phyloP scores from a whole-genome alignment of 1,140 invertebrate genomes.

The Scaptomyza hsui region DNA sequence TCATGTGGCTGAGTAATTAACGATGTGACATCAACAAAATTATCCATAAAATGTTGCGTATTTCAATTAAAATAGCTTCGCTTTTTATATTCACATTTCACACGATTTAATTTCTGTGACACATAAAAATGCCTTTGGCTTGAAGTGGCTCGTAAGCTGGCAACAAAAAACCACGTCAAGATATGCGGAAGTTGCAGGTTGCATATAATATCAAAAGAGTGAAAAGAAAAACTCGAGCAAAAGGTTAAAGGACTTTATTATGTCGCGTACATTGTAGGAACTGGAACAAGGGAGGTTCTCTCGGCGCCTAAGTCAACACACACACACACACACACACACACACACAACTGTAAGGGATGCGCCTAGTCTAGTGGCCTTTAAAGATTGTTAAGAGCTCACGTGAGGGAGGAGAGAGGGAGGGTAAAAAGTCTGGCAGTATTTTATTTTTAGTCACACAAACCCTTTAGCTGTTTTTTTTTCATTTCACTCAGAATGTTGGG shows the following conservation, averaged over 20 bases:
- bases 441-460: not conserved
- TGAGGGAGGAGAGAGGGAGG: not conserved
- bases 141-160: conserved; percentile 34
- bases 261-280: conserved; percentile 25
- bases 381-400: conserved; percentile 5
- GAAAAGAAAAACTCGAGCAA: conserved; percentile 52
- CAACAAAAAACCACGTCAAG: conserved; percentile 26
- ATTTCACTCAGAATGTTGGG: not conserved
- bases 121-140: conserved; percentile 22
- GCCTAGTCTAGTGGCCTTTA: conserved; percentile 39
- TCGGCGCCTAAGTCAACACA: conserved; percentile 16
- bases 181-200: conserved; percentile 60
- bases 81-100: conserved; percentile 14
- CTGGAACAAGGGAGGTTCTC: conserved; percentile 2
- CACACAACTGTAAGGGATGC: conserved; percentile 7
- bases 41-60: not conserved
- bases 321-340: not conserved
- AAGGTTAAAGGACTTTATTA: conserved; percentile 67
- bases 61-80: conserved; percentile 9
- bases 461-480: not conserved
- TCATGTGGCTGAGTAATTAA: conserved; percentile 43
- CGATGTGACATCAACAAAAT: conserved; percentile 19
- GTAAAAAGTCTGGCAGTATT: not conserved
- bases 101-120: not conserved
- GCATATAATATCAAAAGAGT: conserved; percentile 28